Base-by-base conservation (phyloP, 1,140 invertebrate species). In the Drosophila yakuba region DNA sequence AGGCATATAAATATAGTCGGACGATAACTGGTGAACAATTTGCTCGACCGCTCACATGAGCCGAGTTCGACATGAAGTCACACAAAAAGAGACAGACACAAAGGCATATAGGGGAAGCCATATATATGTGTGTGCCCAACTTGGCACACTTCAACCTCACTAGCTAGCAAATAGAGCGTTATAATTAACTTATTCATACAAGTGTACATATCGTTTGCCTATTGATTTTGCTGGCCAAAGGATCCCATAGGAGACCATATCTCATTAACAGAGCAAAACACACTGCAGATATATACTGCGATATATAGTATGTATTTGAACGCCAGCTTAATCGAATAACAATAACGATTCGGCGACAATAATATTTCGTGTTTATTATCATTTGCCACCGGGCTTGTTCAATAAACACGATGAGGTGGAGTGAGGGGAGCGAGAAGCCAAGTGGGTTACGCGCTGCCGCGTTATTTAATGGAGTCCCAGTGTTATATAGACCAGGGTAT, bases 281-380 rank as follows among this genome's bases (percentile, higher is more conserved):
- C 11, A 8, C n/a, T 7, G 11, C 10, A 14, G 17, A 32, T 51
- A 52, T 32, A 36, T 12, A 28, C 8, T 25, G 15, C 35, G n/a
- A 23, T 12, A 12, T 59, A 38, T 35, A 20, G 25, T 25, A 23
- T 36, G 10, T 14, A 11, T 15, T 12, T 39, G 41, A 32, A 50
- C 20, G 3, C 20, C 17, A n/a, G 28, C 38, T 68, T 25, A 82
- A 78, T 82, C 58, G 63, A 47, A 81, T 78, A 78, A 81, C 79
- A 81, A 81, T 74, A 73, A 63, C 47, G 32, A 35, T 12, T 12
- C 38, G 57, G 39, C 69, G 64, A 56, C 64, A 55, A 51, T 45
- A 81, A 62, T 55, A 67, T 78, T 74, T 75, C 78, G 64, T 80
- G 78, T 58, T 61, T 80, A 76, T 80, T 80, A 71, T 80, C 59